phyloP scores from a whole-genome alignment of 1,140 invertebrate genomes.

The Capitella teleta region DNA sequence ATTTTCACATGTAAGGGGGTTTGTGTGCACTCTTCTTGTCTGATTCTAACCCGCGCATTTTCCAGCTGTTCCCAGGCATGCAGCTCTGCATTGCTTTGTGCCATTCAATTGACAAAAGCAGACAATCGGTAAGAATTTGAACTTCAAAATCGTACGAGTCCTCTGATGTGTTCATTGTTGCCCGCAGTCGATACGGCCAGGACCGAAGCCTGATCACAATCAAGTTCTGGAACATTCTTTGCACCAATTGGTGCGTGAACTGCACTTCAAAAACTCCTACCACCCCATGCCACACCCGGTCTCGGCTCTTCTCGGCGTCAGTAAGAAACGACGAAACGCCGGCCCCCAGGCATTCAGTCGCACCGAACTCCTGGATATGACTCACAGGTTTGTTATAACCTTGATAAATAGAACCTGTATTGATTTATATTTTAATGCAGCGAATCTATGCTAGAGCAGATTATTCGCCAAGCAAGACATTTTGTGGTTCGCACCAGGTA shows the following conservation, averaged over 20 bases:
- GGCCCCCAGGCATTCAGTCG: slow-evolving; percentile 79
- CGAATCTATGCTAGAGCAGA: slow-evolving; percentile 82
- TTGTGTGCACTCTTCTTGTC: not conserved
- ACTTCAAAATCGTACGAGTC: no score
- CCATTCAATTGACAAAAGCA: slow-evolving; percentile 43
- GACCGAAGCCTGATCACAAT: slow-evolving; percentile 49
- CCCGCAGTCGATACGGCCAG: not conserved
- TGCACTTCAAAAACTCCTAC: slow-evolving; percentile 83
- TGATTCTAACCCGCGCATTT: slow-evolving; percentile 10
- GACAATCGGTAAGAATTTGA: no score
- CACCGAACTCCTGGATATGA: slow-evolving; percentile 75
- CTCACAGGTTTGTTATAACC: slow-evolving; percentile 53
- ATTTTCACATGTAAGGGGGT: slow-evolving; percentile 67
- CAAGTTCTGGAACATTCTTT: slow-evolving; percentile 91
- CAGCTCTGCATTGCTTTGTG: slow-evolving; percentile 57
- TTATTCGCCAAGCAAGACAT: slow-evolving; percentile 90
- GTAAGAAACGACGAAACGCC: slow-evolving; percentile 74
- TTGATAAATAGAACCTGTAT: not conserved
- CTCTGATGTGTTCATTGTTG: not conserved
- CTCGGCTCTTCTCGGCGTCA: slow-evolving; percentile 78
- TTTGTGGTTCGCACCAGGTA: slow-evolving; percentile 74
- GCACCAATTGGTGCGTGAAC: slow-evolving; percentile 80
- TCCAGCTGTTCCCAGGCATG: slow-evolving; percentile 77
- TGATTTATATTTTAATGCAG: slow-evolving; percentile 19
- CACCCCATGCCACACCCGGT: slow-evolving; percentile 89